These are phyloP conservation scores for Pollenia labialis DNA, from an alignment of 2,888 invertebrate genomes.

Conservation along the genomic window DNA sequence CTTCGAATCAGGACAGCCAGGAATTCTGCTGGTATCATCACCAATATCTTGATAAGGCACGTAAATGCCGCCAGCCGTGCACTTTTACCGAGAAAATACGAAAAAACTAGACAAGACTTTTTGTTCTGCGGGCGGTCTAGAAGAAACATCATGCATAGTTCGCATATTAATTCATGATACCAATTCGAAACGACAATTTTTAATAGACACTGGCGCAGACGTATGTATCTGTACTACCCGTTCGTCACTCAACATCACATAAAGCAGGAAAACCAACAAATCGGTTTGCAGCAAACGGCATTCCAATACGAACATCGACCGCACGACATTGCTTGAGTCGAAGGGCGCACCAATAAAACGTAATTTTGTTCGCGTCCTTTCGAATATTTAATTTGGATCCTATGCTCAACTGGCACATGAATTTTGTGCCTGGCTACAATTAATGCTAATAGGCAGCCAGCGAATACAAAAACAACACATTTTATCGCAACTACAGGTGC, in stretches of 20 bases:
- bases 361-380: no score
- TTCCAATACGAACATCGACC: no score
- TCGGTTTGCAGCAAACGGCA: neutral
- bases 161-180: neutral
- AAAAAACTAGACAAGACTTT: constrained; percentile 2
- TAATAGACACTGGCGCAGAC: constrained; percentile 4
- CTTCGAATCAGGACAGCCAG: neutral
- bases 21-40: no score
- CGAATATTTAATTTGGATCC: no score
- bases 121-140: neutral
- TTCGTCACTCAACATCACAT: neutral
- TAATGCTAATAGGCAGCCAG: no score
- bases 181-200: neutral
- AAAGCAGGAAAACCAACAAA: neutral
- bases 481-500: neutral
- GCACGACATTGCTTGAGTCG: no score
- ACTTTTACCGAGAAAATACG: neutral
- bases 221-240: constrained; percentile 10
- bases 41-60: neutral
- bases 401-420: no score
- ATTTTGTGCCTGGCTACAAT: neutral
- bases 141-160: neutral
- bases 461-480: no score
- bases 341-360: no score
- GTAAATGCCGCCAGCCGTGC: neutral